Base-by-base conservation (phyloP, 2,888 invertebrate species). In the Anagyrus pseudococci region DNA sequence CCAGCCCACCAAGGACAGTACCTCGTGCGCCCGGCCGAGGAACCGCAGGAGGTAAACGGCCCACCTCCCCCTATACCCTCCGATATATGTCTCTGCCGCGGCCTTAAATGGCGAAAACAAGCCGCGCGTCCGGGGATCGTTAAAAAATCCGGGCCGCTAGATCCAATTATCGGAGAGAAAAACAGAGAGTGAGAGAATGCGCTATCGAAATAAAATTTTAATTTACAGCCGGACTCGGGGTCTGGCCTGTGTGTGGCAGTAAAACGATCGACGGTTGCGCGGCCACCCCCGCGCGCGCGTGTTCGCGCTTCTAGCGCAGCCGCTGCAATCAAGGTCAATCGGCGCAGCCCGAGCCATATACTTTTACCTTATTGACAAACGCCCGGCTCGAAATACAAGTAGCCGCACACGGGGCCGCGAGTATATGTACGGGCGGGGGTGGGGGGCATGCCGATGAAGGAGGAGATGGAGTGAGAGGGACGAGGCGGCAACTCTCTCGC, bases 321-420 rank as follows among this genome's bases (percentile, higher is more conserved):
- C 25, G 19, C 10, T 23, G 22, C 23, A 20, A 58, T 49, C 64
- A 64, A 64, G 64, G 64, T 64, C 60, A 61, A 64, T 60, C 57
- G 23, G 60, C 20, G 48, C n/a, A 37, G 44, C 15, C 4, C 44
- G 17, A 2, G 44, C 19, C n/a, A 2, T 52, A 26, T 48, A 59
- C 59, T 64, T 64, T 64, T 64, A 64, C 64, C 41, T 25, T 52
- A 64, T 64, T 52, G 59, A 56, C 64, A 64, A 64, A 64, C 55
- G 43, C 20, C 29, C 7, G 43, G 49, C 49, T 57, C 49, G 56
- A 57, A 48, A 57, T 43, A 41, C 43, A 49, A 2, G 33, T 37
- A 37, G 33, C 29, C 4, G 33, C 8, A 33, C 33, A 8, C 33
- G 33, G 13, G 33, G 7, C 13, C 33, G 33, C 33, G 13, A 6